Percentiles rank a stretch among this genome's conserved stretches.
phyloP scores from a whole-genome alignment of 2,888 invertebrate genomes.

The Campoplex capitator region DNA sequence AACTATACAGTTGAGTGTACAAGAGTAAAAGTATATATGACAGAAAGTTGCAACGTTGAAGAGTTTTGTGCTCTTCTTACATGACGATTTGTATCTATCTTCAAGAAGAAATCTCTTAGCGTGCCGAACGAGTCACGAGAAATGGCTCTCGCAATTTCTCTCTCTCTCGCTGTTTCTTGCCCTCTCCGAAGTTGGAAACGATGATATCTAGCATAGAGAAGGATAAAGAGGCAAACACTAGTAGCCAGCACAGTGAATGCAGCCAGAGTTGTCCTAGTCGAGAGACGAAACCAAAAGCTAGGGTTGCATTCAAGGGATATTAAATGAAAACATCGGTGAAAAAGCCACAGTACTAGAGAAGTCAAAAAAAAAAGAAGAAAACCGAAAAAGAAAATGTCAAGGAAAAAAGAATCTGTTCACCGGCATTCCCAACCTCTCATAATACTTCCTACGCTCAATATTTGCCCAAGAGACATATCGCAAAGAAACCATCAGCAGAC shows the following conservation, averaged over 20 bases:
- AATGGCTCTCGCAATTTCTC: conserved; percentile 84
- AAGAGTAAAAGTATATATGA: conserved; percentile 45
- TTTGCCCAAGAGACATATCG: conserved; percentile 82
- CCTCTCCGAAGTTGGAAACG: conserved; percentile 70
- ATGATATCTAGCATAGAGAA: conserved; percentile 24
- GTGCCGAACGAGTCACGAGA: conserved; percentile 78
- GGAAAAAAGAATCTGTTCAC: conserved; percentile 52
- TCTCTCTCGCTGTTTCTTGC: conserved; percentile 81
- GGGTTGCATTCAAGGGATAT: conserved; percentile 80
- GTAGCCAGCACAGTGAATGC: conserved; percentile 35
- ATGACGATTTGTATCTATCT: conserved; percentile 75
- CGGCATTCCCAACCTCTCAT: conserved; percentile 43
- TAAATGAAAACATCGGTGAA: conserved; percentile 83
- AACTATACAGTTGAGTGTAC: conserved; percentile 21
- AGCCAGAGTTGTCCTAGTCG: conserved; percentile 41
- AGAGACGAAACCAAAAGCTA: conserved; percentile 30
- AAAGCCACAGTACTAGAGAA: conserved; percentile 49
- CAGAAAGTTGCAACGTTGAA: conserved; percentile 41
- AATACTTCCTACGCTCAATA: conserved; percentile 78
- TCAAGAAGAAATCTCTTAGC: conserved; percentile 81
- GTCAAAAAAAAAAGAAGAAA: neutral
- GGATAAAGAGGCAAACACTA: conserved; percentile 35
- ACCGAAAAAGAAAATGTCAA: neutral
- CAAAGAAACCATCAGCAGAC: conserved; percentile 81
- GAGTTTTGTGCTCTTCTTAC: conserved; percentile 50